A percentile compares a stretch with the other conserved stretches of the same genome.
Evolutionary conservation across 2,888 invertebrate species (phyloP).

Genomic region (Crioceris asparagi): DNA sequence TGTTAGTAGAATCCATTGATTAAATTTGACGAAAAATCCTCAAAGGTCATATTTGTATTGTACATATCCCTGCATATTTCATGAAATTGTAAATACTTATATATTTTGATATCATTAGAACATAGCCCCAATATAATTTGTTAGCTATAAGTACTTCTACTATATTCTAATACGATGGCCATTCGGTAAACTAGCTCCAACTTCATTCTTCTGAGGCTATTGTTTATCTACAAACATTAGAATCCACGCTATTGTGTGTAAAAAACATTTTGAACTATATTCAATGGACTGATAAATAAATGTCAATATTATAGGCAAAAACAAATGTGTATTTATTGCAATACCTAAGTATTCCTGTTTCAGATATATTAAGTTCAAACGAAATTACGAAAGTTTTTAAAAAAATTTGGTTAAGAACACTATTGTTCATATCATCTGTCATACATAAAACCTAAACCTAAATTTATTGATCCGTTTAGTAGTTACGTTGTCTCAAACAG

Average conservation of each 20-base stretch:
- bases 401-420: no score
- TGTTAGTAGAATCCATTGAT: slow-evolving; percentile 5
- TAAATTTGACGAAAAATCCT: neutral
- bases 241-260: neutral
- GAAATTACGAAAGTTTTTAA: no score
- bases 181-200: no score
- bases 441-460: no score
- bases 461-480: no score
- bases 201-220: neutral
- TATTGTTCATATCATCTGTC: no score
- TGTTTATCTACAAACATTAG: neutral
- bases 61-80: slow-evolving; percentile 39
- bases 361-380: neutral
- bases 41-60: slow-evolving; percentile 17
- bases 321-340: neutral
- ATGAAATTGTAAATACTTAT: slow-evolving; percentile 37
- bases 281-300: slow-evolving; percentile 6
- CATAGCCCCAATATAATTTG: no score
- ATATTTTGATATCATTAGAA: slow-evolving; percentile 33
- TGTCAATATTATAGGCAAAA: neutral
- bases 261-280: no score
- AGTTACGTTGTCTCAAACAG: no score
- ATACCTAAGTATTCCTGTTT: neutral
- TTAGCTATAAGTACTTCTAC: no score
- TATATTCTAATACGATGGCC: no score